Evolutionary conservation across 1,140 invertebrate species (phyloP), one percentile per base, ranked within the genome.

Genomic region (Bicyclus anynana): DNA sequence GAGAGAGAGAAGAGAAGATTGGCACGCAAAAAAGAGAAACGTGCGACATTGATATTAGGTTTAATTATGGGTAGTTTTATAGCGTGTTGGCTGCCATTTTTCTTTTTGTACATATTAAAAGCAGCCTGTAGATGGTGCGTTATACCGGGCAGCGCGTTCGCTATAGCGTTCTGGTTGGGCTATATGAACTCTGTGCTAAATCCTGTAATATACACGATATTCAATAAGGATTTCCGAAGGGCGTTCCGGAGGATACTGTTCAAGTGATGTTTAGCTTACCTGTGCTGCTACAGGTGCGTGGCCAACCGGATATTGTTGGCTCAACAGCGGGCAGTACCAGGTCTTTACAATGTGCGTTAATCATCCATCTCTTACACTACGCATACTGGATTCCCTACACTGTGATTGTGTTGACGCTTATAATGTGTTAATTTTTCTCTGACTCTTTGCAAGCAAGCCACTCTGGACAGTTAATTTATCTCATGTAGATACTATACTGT

Each of bases 21-120:
- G 64, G 97, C 98, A 0, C 92, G 98, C 57, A 98, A 99, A 62
- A 97, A 99, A 76, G 98, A 99, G 89, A 96, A 99, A 72, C 91
- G 98, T 48, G 98, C 98, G 0, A 99, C 98, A 0, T 90, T 99
- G 3, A 98, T 99, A 59, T 89, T 99, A 44, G 98, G 98, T 27
- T 92, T 99, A 44, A 99, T 99, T 62, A 99, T 99, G 96, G 97
- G 97, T 52, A 97, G 97, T 58, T 99, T 99, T 86, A 99, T 99
- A 72, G 93, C 97, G 29, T 99, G 97, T 52, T 99, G 99, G 98
- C 90, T 99, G 69, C 99, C 98, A 0, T 99, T 99, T 89, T 99
- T 99, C 92, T 94, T 98, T 77, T 91, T 98, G 38, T 98, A 98
- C 83, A 97, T 98, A 67, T 80, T 97, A 27, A 94, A 94, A 71